Base-by-base conservation (phyloP, 1,140 invertebrate genomes). In the Pseudomyrmex concolor region DNA sequence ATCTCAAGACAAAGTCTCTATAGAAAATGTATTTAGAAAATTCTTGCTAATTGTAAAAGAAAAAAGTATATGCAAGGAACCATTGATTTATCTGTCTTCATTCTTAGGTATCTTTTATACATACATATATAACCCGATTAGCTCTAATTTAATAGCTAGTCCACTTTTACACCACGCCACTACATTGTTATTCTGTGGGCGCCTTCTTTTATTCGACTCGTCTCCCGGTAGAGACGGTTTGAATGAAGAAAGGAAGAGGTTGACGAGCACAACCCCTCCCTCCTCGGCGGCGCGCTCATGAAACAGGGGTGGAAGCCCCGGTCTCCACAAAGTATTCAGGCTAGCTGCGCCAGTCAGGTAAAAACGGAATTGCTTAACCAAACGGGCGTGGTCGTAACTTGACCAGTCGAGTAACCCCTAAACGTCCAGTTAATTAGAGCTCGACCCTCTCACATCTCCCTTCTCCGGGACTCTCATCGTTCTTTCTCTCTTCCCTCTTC, bases 361-460 rank as follows among this genome's bases (percentile, higher is more conserved):
- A 88, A 64, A 84, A 64, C 57, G 64, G 83, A 86, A 89, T 90
- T 88, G 87, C 80, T 86, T 88, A 86, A 89, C 81, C 66, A 80
- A 82, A 84, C 86, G 91, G 92, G 92, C 91, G 92, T 92, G 91
- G 91, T 43, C 85, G 59, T 77, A 77, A 88, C 77, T 89, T 84
- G 86, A 88, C 87, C 82, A 86, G 84, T 83, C 84, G 83, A 90
- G 86, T 84, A 88, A 88, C 86, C 90, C 89, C 89, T 92, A 93
- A 93, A 92, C 90, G 91, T 92, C 91, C 86, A 89, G 92, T 91
- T 93, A 92, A 92, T 93, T 93, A 92, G 92, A 91, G 89, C 89
- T 92, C 89, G 59, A 57, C 73, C 68, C 63, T 50, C 60, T 63
- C 50, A 25, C 45, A 25, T 70, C 82, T 81, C 57, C 17, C 45